A percentile compares a stretch with the other conserved stretches of the same genome.
Conservation (phyloP, 2,113 vertebrate species). For the Theristicus caerulescens region DNA sequence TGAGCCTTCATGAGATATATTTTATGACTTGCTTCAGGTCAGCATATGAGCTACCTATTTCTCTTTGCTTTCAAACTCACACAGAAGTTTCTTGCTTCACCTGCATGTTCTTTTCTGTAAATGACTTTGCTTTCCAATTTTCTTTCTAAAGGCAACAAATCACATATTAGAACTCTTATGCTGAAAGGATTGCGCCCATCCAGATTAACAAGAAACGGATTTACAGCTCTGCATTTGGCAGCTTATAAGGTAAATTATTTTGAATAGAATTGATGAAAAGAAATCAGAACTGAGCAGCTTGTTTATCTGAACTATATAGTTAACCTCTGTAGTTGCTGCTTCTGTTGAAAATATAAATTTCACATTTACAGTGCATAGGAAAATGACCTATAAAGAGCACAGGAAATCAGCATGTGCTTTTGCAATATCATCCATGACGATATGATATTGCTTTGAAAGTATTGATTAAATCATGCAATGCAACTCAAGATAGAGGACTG, state of each 20-base stretch:
- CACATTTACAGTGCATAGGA: neutral
- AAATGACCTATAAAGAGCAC: neutral
- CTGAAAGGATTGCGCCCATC: slow-evolving; percentile 92
- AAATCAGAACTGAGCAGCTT: neutral
- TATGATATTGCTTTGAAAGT: neutral
- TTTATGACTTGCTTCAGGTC: neutral
- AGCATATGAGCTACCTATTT: neutral
- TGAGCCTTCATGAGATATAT: neutral
- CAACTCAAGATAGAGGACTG: neutral
- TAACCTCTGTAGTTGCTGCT: neutral
- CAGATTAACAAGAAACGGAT: slow-evolving; percentile 88
- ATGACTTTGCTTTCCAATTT: neutral
- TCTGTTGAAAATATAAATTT: neutral
- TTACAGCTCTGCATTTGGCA: slow-evolving; percentile 91
- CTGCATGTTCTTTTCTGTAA: neutral
- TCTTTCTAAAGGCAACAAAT: slow-evolving; percentile 83
- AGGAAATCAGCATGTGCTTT: neutral
- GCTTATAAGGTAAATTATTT: slow-evolving; percentile 83
- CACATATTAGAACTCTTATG: slow-evolving; percentile 86
- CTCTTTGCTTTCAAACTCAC: neutral
- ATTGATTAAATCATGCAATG: neutral
- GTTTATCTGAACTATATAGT: neutral
- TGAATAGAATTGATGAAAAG: neutral
- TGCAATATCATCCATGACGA: neutral
- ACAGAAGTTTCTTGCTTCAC: neutral